Base-by-base conservation (phyloP, 2,113 vertebrate species). In the Dendrocopos noguchii region DNA sequence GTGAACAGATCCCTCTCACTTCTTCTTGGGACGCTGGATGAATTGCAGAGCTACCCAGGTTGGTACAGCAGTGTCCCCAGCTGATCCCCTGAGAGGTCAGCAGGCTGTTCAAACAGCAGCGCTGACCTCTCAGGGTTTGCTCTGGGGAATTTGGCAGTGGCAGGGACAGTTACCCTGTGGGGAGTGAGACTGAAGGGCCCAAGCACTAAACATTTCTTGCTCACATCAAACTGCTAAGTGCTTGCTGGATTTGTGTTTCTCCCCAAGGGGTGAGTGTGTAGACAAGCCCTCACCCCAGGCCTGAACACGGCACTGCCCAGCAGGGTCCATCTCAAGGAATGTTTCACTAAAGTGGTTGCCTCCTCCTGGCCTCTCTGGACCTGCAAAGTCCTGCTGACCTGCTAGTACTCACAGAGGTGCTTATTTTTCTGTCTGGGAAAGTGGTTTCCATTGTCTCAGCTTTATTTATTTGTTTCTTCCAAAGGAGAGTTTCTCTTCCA, bases 391-490 rank as follows among this genome's bases (percentile, higher is more conserved):
- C 42, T 94, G 60, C 66, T 91, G 90, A 88, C 72, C 82, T 83
- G 66, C 31, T 84, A 29, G 50, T 65, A 74, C 20, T 61, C 56
- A 79, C 76, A 94, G 72, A 91, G 46, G 52, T 85, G 88, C 80
- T 90, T 94, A 81, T 86, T 93, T 95, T 96, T 96, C 84, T 66
- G 90, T 87, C 88, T 89, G 84, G 72, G 55, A 88, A 88, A 95
- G 34, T 70, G 80, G n/a, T 20, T 95, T 91, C 42, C 84, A 77
- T 88, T 96, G 74, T 87, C 66, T 90, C 59, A 31, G 20, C 10
- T 87, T 93, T 96, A 91, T 95, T 93, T 96, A 91, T 95, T 95
- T 88, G 28, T 91, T 91, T 85, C 31, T 84, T 84, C 82, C 44
- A 93, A 87, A 90, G 13, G 3, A 75, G 11, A 3, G 7, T 78